phyloP scores from a whole-genome alignment of 2,113 vertebrate species.

The Prietella phreatophila region DNA sequence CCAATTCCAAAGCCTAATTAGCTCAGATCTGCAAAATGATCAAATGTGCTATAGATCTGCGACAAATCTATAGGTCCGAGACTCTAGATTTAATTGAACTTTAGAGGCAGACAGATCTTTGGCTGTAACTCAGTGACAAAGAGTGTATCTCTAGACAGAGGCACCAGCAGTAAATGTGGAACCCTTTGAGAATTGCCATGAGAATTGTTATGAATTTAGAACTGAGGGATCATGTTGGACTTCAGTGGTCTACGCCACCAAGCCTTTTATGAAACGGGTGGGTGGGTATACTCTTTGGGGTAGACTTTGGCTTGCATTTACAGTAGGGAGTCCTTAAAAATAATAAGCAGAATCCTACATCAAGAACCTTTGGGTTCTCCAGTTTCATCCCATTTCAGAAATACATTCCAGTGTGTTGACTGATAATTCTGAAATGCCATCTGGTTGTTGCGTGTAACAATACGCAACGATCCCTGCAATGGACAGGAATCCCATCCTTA shows the following conservation, averaged over 20 bases:
- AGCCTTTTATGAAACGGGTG: neutral
- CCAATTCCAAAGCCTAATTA: constrained; percentile 6
- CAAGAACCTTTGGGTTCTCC: neutral
- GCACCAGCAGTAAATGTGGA: neutral
- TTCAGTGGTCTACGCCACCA: neutral
- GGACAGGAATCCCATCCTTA: neutral
- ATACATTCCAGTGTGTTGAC: neutral
- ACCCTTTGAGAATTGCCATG: neutral
- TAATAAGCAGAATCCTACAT: neutral
- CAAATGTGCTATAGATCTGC: neutral
- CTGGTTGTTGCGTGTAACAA: neutral
- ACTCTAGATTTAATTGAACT: neutral
- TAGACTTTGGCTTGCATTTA: neutral
- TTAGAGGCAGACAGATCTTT: neutral
- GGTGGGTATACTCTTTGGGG: neutral
- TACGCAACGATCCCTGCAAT: neutral
- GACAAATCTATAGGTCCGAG: neutral
- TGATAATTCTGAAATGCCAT: neutral
- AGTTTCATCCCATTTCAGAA: neutral
- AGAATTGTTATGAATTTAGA: neutral
- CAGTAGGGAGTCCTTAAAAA: neutral
- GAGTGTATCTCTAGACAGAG: neutral
- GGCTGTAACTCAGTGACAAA: neutral
- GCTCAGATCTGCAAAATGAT: neutral
- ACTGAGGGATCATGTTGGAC: neutral